Percentiles rank a stretch among this genome's conserved stretches.
Evolutionary conservation across 2,888 invertebrate species (phyloP).

Genomic region (Tupiocoris notatus): DNA sequence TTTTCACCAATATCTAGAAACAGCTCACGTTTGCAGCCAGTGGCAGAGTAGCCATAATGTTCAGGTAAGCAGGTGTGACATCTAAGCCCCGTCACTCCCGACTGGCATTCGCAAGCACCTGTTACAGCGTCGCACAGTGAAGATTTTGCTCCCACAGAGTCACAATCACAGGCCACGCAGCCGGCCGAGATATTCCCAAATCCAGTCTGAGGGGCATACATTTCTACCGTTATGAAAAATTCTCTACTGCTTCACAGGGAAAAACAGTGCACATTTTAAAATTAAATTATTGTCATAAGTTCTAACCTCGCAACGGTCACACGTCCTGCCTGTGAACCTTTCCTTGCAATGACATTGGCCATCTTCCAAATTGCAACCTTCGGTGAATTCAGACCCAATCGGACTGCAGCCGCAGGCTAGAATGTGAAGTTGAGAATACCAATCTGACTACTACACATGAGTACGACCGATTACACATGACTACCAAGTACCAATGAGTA

Average conservation of each 20-base stretch:
- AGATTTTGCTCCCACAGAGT: conserved; percentile 64
- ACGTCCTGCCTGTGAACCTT: conserved; percentile 70
- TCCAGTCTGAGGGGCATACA: conserved; percentile 58
- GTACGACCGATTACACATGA: too few species aligned
- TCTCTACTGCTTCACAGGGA: too few species aligned
- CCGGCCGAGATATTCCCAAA: conserved; percentile 74
- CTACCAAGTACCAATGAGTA: too few species aligned
- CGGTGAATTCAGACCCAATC: conserved; percentile 66
- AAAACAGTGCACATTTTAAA: too few species aligned
- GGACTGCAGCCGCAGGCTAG: conserved; percentile 73
- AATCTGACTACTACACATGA: too few species aligned
- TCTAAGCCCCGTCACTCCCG: conserved; percentile 75
- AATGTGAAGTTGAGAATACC: too few species aligned
- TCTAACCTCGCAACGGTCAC: conserved; percentile 64
- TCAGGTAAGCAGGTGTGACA: conserved; percentile 59
- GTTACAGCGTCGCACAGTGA: conserved; percentile 69
- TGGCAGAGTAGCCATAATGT: conserved; percentile 66
- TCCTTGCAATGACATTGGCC: conserved; percentile 76
- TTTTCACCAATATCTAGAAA: neutral
- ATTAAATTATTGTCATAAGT: too few species aligned
- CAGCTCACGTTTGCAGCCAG: conserved; percentile 69
- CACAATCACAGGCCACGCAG: conserved; percentile 79
- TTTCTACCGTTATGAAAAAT: too few species aligned
- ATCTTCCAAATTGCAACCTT: conserved; percentile 67
- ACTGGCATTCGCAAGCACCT: conserved; percentile 87